Evolutionary conservation across 2,797 vertebrate genomes (phyloP).

Genomic region (Microctenopoma steveboyesi): DNA sequence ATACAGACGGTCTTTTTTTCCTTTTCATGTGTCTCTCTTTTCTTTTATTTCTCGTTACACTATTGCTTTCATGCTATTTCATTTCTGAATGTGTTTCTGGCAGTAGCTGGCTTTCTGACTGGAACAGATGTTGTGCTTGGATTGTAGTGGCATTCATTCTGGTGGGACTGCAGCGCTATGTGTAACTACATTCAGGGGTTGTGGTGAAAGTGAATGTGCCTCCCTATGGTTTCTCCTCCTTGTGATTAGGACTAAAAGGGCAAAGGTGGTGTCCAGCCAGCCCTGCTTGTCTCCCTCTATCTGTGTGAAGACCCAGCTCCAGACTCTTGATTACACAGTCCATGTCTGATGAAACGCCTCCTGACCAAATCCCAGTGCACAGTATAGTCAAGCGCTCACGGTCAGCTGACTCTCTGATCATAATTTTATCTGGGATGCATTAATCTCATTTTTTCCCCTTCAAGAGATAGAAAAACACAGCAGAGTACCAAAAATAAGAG

Average conservation of each 20-base stretch:
- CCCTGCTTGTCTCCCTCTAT: constrained; percentile 36
- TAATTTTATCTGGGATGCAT: constrained; percentile 61
- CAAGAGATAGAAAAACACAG: constrained; percentile 21
- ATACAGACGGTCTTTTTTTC: constrained; percentile 73
- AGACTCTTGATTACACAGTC: constrained; percentile 18
- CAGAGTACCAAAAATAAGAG: constrained; percentile 7
- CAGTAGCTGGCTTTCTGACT: constrained; percentile 63
- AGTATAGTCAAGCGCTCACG: constrained; percentile 51
- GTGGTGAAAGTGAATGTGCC: constrained; percentile 64
- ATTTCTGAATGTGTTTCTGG: constrained; percentile 79
- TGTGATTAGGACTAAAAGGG: constrained; percentile 46
- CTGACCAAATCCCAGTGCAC: constrained; percentile 50
- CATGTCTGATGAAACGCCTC: constrained; percentile 57
- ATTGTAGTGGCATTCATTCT: constrained; percentile 73
- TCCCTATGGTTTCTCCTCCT: constrained; percentile 44
- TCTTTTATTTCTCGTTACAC: constrained; percentile 72
- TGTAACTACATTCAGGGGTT: constrained; percentile 67
- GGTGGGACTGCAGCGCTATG: constrained; percentile 62
- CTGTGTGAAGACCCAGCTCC: constrained; percentile 18
- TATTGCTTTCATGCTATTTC: constrained; percentile 69
- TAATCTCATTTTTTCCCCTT: constrained; percentile 43
- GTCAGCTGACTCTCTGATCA: constrained; percentile 65
- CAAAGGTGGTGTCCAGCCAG: constrained; percentile 53
- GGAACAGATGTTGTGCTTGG: constrained; percentile 83
- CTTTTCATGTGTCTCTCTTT: constrained; percentile 63